phyloP scores from a whole-genome alignment of 1,140 invertebrate genomes.

The Orius insidiosus region DNA sequence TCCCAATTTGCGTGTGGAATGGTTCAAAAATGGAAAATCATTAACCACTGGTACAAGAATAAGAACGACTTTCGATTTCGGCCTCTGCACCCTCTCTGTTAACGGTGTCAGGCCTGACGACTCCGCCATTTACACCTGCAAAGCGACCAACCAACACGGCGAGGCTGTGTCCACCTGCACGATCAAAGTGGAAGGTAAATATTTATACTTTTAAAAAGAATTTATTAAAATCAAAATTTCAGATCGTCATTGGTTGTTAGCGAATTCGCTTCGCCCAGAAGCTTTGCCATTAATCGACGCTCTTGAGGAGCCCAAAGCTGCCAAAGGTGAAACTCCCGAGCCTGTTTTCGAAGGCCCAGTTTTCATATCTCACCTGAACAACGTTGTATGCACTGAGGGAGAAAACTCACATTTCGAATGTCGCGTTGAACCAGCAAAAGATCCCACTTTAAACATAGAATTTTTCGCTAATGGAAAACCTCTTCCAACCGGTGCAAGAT shows the following conservation, averaged over 20 bases:
- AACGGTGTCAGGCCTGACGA: slow-evolving; percentile 72
- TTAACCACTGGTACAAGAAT: slow-evolving; percentile 66
- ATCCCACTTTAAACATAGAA: slow-evolving; percentile 84
- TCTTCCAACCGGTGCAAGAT: slow-evolving; percentile 58
- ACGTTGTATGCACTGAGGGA: slow-evolving; percentile 74
- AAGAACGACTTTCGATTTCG: slow-evolving; percentile 83
- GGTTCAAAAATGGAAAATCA: slow-evolving; percentile 84
- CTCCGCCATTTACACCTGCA: slow-evolving; percentile 86
- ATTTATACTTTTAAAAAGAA: too few relatives aligned
- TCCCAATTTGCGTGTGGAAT: slow-evolving; percentile 76
- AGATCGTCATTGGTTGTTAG: slow-evolving; percentile 68
- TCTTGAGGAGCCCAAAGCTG: slow-evolving; percentile 59
- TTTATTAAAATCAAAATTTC: too few relatives aligned
- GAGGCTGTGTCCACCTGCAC: slow-evolving; percentile 83
- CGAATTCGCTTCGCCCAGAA: slow-evolving; percentile 79
- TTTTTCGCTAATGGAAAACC: slow-evolving; percentile 79
- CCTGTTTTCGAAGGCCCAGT: slow-evolving; percentile 66
- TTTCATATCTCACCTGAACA: slow-evolving; percentile 79
- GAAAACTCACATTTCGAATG: slow-evolving; percentile 89
- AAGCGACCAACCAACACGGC: slow-evolving; percentile 74
- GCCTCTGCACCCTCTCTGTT: slow-evolving; percentile 79
- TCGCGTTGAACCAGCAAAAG: slow-evolving; percentile 84
- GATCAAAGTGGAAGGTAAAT: slow-evolving; percentile 64
- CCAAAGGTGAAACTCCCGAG: slow-evolving; percentile 45
- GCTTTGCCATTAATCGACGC: slow-evolving; percentile 70